phyloP scores from a whole-genome alignment of 37 sponge, comb jelly and placozoan species.

The Amphimedon queenslandica region DNA sequence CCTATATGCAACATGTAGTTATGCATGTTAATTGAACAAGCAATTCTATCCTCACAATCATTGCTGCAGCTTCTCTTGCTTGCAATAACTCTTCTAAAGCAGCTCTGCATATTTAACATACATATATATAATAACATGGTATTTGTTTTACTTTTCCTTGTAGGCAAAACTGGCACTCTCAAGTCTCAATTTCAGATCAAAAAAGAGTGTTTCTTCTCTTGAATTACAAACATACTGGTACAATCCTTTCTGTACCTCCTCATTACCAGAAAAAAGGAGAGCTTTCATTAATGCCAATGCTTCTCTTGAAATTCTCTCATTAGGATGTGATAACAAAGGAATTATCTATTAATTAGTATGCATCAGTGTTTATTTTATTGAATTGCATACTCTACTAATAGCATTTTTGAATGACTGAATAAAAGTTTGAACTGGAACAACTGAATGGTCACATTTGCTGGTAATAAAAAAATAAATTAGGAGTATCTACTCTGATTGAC shows the following conservation, averaged over 20 bases:
- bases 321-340: slow-evolving; percentile 41
- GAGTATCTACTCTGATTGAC: neutral
- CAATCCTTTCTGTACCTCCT: slow-evolving; percentile 16
- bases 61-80: too few relatives aligned
- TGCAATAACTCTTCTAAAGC: too few relatives aligned
- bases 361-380: too few relatives aligned
- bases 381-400: neutral
- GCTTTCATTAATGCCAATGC: slow-evolving; percentile 32
- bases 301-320: slow-evolving; percentile 32
- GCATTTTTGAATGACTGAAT: neutral
- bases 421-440: neutral
- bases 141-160: slow-evolving; percentile 37
- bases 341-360: slow-evolving; percentile 47
- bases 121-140: too few relatives aligned
- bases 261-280: slow-evolving; percentile 37
- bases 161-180: neutral
- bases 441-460: neutral
- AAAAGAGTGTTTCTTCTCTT: slow-evolving; percentile 32
- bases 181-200: slow-evolving; percentile 16
- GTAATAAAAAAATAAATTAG: neutral
- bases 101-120: too few relatives aligned
- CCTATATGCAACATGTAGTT: too few relatives aligned
- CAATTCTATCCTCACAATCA: too few relatives aligned
- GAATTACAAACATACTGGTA: neutral
- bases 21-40: too few relatives aligned